Percentiles rank a stretch among this genome's conserved stretches.
These are phyloP conservation scores for Percopsis transmontana DNA, from an alignment of 2,113 vertebrate species.

Conservation along the genomic window DNA sequence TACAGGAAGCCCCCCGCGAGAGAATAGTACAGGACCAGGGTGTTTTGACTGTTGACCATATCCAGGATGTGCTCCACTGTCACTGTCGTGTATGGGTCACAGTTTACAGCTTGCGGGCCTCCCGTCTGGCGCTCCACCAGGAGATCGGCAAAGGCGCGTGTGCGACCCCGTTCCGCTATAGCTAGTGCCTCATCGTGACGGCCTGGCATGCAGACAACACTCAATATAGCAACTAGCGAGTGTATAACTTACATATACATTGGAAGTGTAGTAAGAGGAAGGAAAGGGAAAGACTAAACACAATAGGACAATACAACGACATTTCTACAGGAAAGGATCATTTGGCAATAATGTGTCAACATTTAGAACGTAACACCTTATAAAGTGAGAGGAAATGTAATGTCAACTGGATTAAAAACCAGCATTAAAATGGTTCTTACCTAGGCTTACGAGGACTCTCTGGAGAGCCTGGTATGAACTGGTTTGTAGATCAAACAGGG, in stretches of 20 bases:
- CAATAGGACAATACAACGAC: too few species aligned
- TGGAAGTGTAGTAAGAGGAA: neutral
- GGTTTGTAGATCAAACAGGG: slow-evolving; percentile 93
- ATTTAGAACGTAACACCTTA: too few species aligned
- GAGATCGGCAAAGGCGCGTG: slow-evolving; percentile 90
- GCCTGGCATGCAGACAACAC: slow-evolving; percentile 69
- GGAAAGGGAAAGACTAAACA: neutral
- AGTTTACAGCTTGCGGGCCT: slow-evolving; percentile 78
- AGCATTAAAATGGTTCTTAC: slow-evolving; percentile 66
- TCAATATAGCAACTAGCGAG: neutral
- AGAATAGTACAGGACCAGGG: slow-evolving; percentile 93
- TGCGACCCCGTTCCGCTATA: slow-evolving; percentile 91
- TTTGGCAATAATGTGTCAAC: too few species aligned
- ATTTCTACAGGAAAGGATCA: too few species aligned
- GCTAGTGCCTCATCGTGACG: slow-evolving; percentile 93
- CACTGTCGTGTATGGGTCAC: slow-evolving; percentile 87
- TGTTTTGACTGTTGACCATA: slow-evolving; percentile 86
- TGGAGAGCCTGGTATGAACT: slow-evolving; percentile 95
- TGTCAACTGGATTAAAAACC: neutral
- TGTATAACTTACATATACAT: neutral
- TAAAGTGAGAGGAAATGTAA: too few species aligned
- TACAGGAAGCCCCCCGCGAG: slow-evolving; percentile 92
- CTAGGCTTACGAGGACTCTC: slow-evolving; percentile 91
- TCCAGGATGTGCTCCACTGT: slow-evolving; percentile 91
- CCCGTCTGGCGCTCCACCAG: slow-evolving; percentile 92